Evolutionary conservation across 2,797 vertebrate species (phyloP).

Genomic region (Poecilia picta): DNA sequence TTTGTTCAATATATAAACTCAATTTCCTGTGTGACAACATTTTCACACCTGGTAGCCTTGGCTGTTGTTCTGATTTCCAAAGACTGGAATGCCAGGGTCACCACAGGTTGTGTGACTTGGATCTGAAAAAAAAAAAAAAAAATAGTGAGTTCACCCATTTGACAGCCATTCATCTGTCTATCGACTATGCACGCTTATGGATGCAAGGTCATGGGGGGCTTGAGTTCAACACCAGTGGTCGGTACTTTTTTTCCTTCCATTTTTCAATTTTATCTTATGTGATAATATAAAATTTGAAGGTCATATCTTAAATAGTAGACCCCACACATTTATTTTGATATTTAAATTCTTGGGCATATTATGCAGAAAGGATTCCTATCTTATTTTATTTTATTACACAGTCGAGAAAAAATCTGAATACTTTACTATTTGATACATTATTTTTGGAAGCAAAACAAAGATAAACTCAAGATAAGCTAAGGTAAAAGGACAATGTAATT

Average conservation of each 20-base stretch:
- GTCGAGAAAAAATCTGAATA: background rate
- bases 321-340: background rate
- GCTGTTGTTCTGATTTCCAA: conserved; percentile 94
- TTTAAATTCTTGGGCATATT: background rate
- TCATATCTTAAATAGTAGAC: background rate
- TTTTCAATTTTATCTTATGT: background rate
- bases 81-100: conserved; percentile 90
- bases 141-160: conserved; percentile 8
- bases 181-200: background rate
- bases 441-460: background rate
- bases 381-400: too few relatives aligned
- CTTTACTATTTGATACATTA: background rate
- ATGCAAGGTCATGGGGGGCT: background rate
- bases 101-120: conserved; percentile 91
- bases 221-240: background rate
- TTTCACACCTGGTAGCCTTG: conserved; percentile 92
- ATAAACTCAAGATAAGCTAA: background rate
- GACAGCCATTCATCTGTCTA: background rate
- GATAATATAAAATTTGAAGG: background rate
- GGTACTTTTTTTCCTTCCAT: background rate
- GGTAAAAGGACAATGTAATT: background rate
- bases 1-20: conserved; percentile 7
- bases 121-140: conserved; percentile 78
- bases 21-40: conserved; percentile 5
- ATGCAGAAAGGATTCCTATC: background rate